Conservation (phyloP, 2,888 invertebrate species). For the Dorcus hopei region DNA sequence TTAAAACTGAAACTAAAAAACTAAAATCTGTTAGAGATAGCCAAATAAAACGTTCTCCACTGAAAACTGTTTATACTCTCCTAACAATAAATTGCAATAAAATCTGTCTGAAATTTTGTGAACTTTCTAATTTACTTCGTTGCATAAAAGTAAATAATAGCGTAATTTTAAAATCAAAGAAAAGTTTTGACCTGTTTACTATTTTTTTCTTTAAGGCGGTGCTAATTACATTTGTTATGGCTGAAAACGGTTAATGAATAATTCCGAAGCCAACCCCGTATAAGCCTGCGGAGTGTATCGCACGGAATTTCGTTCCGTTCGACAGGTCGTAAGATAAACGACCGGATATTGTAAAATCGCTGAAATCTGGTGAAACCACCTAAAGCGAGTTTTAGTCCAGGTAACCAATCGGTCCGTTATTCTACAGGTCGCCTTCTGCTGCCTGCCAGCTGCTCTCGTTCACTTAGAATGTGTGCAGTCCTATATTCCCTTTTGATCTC, state of each 20-base stretch:
- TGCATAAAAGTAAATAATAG: too few species aligned
- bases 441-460: neutral
- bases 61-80: too few species aligned
- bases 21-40: too few species aligned
- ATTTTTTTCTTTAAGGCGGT: too few species aligned
- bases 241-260: neutral
- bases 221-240: neutral
- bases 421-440: slow-evolving; percentile 15
- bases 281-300: slow-evolving; percentile 3
- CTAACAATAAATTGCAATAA: too few species aligned
- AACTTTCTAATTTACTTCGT: too few species aligned
- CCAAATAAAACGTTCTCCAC: too few species aligned
- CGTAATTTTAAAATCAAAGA: too few species aligned
- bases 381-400: slow-evolving; percentile 17
- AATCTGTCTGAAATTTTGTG: too few species aligned
- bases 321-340: slow-evolving; percentile 21
- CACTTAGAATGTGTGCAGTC: slow-evolving; percentile 8
- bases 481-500: neutral
- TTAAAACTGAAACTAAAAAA: too few species aligned
- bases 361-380: slow-evolving; percentile 18
- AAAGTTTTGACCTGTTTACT: too few species aligned
- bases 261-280: neutral
- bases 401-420: slow-evolving; percentile 14
- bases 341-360: slow-evolving; percentile 24
- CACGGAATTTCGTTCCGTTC: slow-evolving; percentile 11